Base-by-base conservation (phyloP, 2,113 vertebrate genomes). In the Hiodon tergisus region DNA sequence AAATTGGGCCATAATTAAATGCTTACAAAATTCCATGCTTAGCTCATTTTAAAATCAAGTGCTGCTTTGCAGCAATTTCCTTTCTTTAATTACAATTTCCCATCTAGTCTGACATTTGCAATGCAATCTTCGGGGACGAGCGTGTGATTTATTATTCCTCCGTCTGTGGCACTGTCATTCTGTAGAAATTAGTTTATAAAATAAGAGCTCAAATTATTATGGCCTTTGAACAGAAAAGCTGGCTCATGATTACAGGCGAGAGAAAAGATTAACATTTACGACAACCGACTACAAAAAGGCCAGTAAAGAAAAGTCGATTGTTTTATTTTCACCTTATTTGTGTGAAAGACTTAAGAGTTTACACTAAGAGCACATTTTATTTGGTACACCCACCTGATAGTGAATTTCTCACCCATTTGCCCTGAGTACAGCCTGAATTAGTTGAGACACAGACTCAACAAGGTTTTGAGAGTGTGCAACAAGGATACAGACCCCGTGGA, bases 11-110 rank as follows among this genome's bases (percentile, higher is more conserved):
- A 91, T 95, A 95, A 95, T 95, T 95, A 95, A 95, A 96, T 93
- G 91, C 94, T 94, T 93, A 94, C 90, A 93, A 91, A 93, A 93
- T 93, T 94, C 88, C 88, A 87, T 90, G 91, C 91, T 95, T 93
- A 91, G 87, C 93, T 95, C 91, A 92, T 95, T 94, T 94, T 90
- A 92, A 94, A 95, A 96, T 94, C 91, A 93, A 96, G 90, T 91
- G 93, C 91, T 93, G 94, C 90, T 92, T 94, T 93, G 87, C 93
- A 92, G 94, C 93, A 93, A 96, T 97, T 97, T 97, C 93, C 93
- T 95, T 93, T 93, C 92, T 93, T 94, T 96, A 96, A 97, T 98
- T 97, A 94, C 90, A 94, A 94, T 97, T 97, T 96, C 93, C 93
- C 94, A 93, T 94, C 93, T 92, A 89, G 88, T 90, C 90, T 94